These are phyloP conservation scores for Heterohyrax brucei DNA, from an alignment of 2,797 vertebrate species.

Conservation along the genomic window DNA sequence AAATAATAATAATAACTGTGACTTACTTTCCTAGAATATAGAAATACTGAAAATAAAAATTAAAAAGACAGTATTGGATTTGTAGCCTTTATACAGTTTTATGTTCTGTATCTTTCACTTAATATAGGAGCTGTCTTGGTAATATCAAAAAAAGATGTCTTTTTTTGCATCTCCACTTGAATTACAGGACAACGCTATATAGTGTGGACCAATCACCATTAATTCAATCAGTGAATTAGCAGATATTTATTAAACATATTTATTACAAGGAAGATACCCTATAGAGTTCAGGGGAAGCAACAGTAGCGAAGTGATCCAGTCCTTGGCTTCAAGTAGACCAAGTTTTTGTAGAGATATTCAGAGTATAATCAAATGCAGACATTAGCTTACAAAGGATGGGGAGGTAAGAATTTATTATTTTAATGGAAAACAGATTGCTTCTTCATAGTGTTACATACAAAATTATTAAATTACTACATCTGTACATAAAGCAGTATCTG, in stretches of 20 bases:
- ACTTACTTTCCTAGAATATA: background rate
- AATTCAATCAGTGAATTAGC: background rate
- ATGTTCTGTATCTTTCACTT: background rate
- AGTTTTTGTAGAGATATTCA: background rate
- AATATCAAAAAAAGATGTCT: background rate
- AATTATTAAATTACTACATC: conserved; percentile 30
- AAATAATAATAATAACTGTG: background rate
- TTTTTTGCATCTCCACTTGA: background rate
- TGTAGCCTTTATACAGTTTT: background rate
- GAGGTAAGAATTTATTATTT: background rate
- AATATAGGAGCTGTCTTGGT: background rate
- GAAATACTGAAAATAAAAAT: background rate
- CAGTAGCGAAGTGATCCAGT: background rate
- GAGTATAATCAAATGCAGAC: background rate
- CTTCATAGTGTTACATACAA: background rate
- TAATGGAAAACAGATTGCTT: background rate
- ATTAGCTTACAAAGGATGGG: background rate
- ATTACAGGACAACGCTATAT: background rate
- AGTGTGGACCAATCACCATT: background rate
- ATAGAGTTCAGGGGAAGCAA: background rate
- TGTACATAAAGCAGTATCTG: background rate
- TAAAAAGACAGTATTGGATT: background rate
- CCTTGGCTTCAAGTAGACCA: background rate
- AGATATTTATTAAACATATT: background rate
- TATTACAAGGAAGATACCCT: background rate